These are phyloP conservation scores for Synanthedon formicaeformis DNA, from an alignment of 2,888 invertebrate species.

Conservation along the genomic window DNA sequence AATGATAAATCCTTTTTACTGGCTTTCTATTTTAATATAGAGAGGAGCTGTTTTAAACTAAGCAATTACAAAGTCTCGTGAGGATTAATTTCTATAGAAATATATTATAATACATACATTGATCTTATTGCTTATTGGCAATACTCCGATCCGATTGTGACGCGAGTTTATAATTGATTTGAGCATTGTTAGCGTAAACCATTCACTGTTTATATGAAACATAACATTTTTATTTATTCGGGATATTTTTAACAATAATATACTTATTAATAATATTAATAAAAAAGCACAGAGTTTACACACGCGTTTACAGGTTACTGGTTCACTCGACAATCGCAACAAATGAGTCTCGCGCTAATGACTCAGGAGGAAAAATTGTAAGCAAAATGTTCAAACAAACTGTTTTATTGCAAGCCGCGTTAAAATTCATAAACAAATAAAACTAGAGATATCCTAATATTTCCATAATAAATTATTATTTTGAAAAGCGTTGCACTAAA, in stretches of 20 bases:
- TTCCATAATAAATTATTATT: background rate
- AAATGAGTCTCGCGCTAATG: slow-evolving; percentile 14
- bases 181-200: slow-evolving; percentile 29
- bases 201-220: background rate
- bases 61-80: too few relatives aligned
- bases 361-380: slow-evolving; percentile 58
- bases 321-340: background rate
- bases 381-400: slow-evolving; percentile 37
- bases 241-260: too few relatives aligned
- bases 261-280: background rate
- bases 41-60: too few relatives aligned
- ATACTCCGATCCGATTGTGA: slow-evolving; percentile 13
- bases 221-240: background rate
- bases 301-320: background rate
- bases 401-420: slow-evolving; percentile 31
- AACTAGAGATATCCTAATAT: background rate
- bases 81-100: background rate
- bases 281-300: background rate
- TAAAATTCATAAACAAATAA: slow-evolving; percentile 24
- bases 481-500: background rate
- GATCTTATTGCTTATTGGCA: slow-evolving; percentile 7
- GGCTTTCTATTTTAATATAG: too few relatives aligned
- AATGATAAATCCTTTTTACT: too few relatives aligned
- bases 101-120: slow-evolving; percentile 17
- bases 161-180: slow-evolving; percentile 31